phyloP scores from a whole-genome alignment of 2,113 vertebrate species.

The Scartelaos histophorus region DNA sequence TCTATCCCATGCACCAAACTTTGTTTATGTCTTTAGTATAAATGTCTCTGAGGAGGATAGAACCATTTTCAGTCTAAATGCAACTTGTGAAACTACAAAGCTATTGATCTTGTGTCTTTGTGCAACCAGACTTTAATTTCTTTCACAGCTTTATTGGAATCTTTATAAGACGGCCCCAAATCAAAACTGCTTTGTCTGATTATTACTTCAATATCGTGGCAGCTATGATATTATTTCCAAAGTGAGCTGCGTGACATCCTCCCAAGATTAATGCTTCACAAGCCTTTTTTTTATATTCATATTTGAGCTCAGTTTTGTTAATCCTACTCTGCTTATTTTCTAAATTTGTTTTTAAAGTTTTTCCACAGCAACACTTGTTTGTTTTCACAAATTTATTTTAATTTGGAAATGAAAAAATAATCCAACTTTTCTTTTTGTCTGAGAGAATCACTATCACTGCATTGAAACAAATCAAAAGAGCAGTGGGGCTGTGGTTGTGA shows the following conservation, averaged over 20 bases:
- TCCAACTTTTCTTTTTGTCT: background rate
- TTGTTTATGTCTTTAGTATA: background rate
- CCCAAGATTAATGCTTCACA: constrained; percentile 30
- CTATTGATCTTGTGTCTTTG: constrained; percentile 30
- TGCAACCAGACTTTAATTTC: background rate
- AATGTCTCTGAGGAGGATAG: background rate
- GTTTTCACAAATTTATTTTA: background rate
- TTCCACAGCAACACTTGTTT: background rate
- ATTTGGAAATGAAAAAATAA: constrained; percentile 8
- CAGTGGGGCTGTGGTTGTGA: constrained; percentile 17
- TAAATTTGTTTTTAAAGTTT: background rate
- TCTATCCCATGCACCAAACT: background rate
- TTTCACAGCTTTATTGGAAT: constrained; percentile 20
- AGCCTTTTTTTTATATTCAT: constrained; percentile 39
- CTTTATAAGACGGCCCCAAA: constrained; percentile 35
- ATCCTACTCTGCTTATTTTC: constrained; percentile 3
- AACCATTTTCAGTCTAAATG: background rate
- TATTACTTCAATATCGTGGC: constrained; percentile 40
- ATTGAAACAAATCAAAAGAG: constrained; percentile 1
- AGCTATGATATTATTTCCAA: constrained; percentile 20
- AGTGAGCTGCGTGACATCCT: constrained; percentile 23
- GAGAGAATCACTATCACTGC: background rate
- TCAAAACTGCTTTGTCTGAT: constrained; percentile 43
- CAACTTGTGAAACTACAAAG: background rate
- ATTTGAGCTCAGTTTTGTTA: constrained; percentile 2